phyloP scores from a whole-genome alignment of 2,113 vertebrate species.

The Alethe castanea region DNA sequence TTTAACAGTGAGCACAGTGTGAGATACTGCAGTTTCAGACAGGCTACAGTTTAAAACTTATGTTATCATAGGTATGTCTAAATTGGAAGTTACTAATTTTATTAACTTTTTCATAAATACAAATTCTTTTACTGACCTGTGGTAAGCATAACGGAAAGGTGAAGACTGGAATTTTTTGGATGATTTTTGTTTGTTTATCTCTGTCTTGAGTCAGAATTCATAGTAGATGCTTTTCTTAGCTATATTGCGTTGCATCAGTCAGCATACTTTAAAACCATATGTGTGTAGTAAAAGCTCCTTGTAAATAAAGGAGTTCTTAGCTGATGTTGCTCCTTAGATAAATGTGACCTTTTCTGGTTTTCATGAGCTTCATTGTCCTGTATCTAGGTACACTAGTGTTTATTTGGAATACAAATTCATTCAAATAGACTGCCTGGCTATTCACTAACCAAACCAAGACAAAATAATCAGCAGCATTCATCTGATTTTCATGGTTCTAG shows the following conservation, averaged over 20 bases:
- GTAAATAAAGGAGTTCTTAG: neutral
- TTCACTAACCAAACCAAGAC: conserved; percentile 6
- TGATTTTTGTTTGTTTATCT: neutral
- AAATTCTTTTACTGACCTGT: neutral
- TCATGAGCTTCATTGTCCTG: neutral
- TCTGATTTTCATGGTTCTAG: conserved; percentile 21
- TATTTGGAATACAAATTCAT: neutral
- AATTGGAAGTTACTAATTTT: neutral
- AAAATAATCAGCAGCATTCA: neutral
- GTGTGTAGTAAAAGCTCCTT: neutral
- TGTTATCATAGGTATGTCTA: accelerated
- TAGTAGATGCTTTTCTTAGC: neutral
- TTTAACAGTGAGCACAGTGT: neutral
- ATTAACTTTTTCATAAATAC: neutral
- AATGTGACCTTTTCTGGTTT: neutral
- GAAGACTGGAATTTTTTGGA: neutral
- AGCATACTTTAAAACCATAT: neutral
- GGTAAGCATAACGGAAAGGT: neutral
- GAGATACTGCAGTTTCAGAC: neutral
- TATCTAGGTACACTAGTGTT: neutral
- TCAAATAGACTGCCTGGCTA: neutral
- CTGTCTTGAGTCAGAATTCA: neutral
- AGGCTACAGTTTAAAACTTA: neutral
- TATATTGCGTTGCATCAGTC: neutral
- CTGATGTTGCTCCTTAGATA: neutral